Base-by-base conservation (phyloP, 2,888 invertebrate species). In the Morinoia aosen region DNA sequence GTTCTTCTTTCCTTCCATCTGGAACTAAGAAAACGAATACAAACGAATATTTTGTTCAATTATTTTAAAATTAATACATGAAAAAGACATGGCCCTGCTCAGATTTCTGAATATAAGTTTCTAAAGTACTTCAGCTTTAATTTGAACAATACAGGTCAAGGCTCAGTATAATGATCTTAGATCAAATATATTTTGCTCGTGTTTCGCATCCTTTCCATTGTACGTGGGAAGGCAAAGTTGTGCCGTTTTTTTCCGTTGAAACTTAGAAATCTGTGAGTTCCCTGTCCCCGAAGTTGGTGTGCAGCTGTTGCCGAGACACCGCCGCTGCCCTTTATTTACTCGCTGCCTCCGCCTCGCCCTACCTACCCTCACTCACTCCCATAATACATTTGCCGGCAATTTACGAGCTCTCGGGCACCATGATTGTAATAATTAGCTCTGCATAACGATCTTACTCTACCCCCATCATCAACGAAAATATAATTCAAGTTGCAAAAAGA, bases 381-480 rank as follows among this genome's bases (percentile, higher is more conserved):
- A 76, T 76, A 76, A 76, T 76, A 76, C 76, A 33, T 76, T 76
- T 76, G 76, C 76, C 76, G 76, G 76, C 8, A 76, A 76, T 76
- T 76, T 76, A 76, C 25, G 76, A 10, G 8, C 25, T 33, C 76
- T 76, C 25, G 76, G 76, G 76, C 76, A 76, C 76, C 76, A 76
- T 76, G 76, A 76, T 76, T 76, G 76, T 33, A 76, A 76, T 76
- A 76, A 76, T 76, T 76, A 76, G 76, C 76, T 76, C 76, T 76
- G 76, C 76, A 76, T 76, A 76, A 33, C 76, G 25, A 16, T 76
- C 14, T 76, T 25, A 76, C 76, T 76, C 33, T 76, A 33, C 76
- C 76, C 76, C 76, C 25, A 76, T 16, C 76, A 10, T 10, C 25
- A 76, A 76, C 61, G 76, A 76, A 76, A 76, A 76, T 33, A 76